Evolutionary conservation across 2,888 invertebrate genomes (phyloP).

Genomic region (Bellardia pandia): DNA sequence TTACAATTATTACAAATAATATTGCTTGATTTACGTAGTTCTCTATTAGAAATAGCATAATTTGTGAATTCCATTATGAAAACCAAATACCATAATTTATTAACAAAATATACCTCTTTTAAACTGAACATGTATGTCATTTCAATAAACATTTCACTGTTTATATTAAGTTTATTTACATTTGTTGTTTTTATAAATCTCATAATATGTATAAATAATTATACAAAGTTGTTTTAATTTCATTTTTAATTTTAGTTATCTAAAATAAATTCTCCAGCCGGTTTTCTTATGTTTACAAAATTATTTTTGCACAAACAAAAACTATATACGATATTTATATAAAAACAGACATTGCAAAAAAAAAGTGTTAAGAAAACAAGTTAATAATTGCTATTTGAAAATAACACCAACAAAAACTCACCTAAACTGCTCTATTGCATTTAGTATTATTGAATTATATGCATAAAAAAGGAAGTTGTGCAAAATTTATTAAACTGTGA

Average conservation of each 20-base stretch:
- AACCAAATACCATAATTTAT: too few species aligned
- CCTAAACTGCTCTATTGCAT: slow-evolving; percentile 20
- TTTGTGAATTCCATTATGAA: too few species aligned
- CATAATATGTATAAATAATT: not conserved
- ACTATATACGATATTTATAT: not conserved
- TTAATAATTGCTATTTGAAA: slow-evolving; percentile 49
- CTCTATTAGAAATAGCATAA: too few species aligned
- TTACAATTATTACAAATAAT: too few species aligned
- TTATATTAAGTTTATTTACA: not conserved
- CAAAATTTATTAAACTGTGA: slow-evolving; percentile 40
- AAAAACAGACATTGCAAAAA: not conserved
- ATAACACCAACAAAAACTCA: slow-evolving; percentile 41
- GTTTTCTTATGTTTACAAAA: slow-evolving; percentile 30
- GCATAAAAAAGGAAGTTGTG: slow-evolving; percentile 71
- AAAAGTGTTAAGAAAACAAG: slow-evolving; percentile 67
- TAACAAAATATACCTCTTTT: too few species aligned
- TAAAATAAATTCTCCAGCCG: slow-evolving; percentile 11
- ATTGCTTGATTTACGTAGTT: too few species aligned
- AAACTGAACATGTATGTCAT: too few species aligned
- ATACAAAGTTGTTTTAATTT: slow-evolving; percentile 28
- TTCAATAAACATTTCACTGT: too few species aligned
- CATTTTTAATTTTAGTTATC: slow-evolving; percentile 2
- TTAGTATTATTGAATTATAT: slow-evolving; percentile 13
- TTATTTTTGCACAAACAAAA: not conserved
- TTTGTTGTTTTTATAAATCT: not conserved